Evolutionary conservation across 2,113 vertebrate genomes (phyloP).

Genomic region (Heteronetta atricapilla): DNA sequence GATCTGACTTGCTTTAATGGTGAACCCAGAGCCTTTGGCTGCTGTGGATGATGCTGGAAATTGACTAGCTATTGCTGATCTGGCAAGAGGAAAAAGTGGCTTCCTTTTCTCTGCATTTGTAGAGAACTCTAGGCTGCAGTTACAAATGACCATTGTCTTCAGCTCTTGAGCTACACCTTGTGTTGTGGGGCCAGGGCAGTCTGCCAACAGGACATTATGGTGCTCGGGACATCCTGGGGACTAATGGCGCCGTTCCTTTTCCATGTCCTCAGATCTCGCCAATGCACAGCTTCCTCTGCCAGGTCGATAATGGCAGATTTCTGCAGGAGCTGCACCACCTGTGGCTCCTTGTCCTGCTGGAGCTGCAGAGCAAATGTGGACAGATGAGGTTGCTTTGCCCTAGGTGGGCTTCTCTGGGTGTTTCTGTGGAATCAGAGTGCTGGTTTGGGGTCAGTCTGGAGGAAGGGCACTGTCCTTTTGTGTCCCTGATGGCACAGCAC

Average conservation of each 20-base stretch:
- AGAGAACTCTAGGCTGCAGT: neutral
- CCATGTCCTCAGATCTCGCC: neutral
- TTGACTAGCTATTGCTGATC: too few relatives aligned
- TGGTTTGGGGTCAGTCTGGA: neutral
- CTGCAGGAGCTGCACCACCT: neutral
- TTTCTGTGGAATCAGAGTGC: neutral
- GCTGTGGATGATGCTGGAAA: neutral
- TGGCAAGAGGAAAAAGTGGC: neutral
- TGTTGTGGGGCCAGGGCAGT: neutral
- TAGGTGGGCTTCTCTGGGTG: neutral
- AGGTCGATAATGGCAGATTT: neutral
- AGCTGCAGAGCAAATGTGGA: neutral
- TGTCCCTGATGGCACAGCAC: neutral
- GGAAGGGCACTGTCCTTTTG: neutral
- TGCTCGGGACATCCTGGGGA: neutral
- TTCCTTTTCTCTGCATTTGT: neutral
- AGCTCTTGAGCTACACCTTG: neutral
- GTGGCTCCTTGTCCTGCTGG: neutral
- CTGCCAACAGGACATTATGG: rapidly evolving
- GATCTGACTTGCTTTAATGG: neutral
- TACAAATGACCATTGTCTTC: neutral
- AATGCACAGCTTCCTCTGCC: neutral
- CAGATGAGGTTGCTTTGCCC: neutral
- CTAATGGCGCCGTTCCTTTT: rapidly evolving
- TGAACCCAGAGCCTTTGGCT: neutral